phyloP scores from a whole-genome alignment of 1,140 invertebrate species.

The Brachionus plicatilis region DNA sequence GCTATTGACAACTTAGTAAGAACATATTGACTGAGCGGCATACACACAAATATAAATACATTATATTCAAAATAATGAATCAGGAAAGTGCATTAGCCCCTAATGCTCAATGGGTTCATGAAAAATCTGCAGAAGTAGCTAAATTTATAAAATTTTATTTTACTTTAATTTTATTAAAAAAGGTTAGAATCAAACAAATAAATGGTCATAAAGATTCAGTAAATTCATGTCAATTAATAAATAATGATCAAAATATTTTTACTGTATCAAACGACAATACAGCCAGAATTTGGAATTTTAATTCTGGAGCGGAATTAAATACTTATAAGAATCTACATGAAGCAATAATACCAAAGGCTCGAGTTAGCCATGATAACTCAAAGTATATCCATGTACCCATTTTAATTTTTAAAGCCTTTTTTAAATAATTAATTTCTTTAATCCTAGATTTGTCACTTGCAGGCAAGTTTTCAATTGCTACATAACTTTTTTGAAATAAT shows the following conservation, averaged over 20 bases:
- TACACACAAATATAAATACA: neutral
- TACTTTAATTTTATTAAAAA: neutral
- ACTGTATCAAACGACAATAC: constrained; percentile 36
- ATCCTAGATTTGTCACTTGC: constrained; percentile 26
- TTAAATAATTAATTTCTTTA: neutral
- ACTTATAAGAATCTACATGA: constrained; percentile 32
- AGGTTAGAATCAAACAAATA: constrained; percentile 34
- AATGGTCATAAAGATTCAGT: constrained; percentile 37
- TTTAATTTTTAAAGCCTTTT: neutral
- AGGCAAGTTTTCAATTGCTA: neutral
- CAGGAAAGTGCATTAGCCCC: neutral
- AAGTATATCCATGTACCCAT: neutral
- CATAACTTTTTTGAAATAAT: neutral
- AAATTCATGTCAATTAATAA: constrained; percentile 34
- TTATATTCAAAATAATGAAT: neutral
- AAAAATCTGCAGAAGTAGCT: constrained; percentile 18
- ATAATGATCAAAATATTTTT: constrained; percentile 7
- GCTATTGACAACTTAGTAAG: neutral
- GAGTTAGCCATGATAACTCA: constrained; percentile 10
- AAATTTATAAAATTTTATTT: neutral
- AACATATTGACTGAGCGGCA: neutral
- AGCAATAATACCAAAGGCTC: constrained; percentile 7
- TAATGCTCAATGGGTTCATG: constrained; percentile 41
- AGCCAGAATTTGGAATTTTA: constrained; percentile 40
- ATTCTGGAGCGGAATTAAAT: neutral